These are phyloP conservation scores for Holothuria leucospilota DNA, from an alignment of 53 echinoderm and acorn worm species.

Conservation along the genomic window DNA sequence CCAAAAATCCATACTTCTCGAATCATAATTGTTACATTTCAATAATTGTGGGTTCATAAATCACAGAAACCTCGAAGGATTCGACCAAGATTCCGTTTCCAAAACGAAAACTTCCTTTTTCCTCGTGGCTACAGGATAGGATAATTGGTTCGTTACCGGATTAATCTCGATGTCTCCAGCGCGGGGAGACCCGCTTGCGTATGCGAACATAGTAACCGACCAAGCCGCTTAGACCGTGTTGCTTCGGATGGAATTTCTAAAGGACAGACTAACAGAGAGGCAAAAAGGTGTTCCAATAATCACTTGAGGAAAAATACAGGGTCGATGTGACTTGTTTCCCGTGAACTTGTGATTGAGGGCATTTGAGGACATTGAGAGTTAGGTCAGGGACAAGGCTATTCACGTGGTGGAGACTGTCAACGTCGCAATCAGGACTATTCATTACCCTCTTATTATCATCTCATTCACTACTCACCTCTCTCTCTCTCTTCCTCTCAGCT, in stretches of 20 bases:
- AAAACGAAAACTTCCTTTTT: not conserved
- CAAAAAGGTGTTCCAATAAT: too few species aligned
- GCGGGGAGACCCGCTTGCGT: too few species aligned
- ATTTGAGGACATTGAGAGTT: too few species aligned
- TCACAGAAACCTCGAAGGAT: conserved; percentile 28
- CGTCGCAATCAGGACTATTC: not conserved
- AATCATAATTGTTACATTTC: conserved; percentile 40
- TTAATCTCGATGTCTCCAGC: conserved; percentile 26
- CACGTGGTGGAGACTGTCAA: not conserved
- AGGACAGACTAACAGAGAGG: too few species aligned
- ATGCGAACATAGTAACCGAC: too few species aligned
- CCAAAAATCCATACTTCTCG: conserved; percentile 14
- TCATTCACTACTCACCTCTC: conserved; percentile 6
- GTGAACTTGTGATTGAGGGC: too few species aligned
- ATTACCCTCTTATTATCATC: not conserved
- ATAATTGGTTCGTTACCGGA: conserved; percentile 34
- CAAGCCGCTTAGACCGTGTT: too few species aligned
- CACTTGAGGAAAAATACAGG: too few species aligned
- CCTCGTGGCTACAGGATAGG: not conserved
- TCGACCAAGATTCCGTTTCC: conserved; percentile 34
- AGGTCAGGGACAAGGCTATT: too few species aligned
- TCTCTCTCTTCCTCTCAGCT: not conserved
- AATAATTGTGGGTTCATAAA: conserved; percentile 39
- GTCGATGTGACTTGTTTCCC: too few species aligned
- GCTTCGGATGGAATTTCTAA: too few species aligned